Conservation (phyloP, 1,140 invertebrate genomes). For the Alviniconcha marisindica region DNA sequence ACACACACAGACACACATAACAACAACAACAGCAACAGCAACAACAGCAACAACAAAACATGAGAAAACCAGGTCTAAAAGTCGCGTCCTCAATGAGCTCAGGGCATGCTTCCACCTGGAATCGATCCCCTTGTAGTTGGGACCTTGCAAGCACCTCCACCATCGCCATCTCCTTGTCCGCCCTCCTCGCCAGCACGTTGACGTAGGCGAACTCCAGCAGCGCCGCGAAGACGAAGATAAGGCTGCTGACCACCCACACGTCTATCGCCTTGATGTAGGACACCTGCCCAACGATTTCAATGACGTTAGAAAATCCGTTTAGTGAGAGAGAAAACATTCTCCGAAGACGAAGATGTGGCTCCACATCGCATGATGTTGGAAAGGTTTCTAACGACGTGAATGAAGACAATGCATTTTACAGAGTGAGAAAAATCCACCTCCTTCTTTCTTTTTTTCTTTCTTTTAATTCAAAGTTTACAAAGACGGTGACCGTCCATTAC, state of each 20-base stretch:
- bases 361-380: too few relatives aligned
- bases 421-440: too few relatives aligned
- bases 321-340: too few relatives aligned
- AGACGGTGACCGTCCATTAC: too few relatives aligned
- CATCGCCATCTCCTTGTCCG: slow-evolving; percentile 40
- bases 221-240: slow-evolving; percentile 90
- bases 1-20: too few relatives aligned
- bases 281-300: slow-evolving; percentile 74
- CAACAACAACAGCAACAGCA: not conserved
- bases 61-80: too few relatives aligned
- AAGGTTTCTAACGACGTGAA: too few relatives aligned
- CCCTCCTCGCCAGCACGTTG: slow-evolving; percentile 57
- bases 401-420: too few relatives aligned
- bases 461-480: too few relatives aligned
- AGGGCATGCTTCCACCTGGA: not conserved
- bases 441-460: too few relatives aligned
- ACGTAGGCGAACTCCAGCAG: slow-evolving; percentile 91
- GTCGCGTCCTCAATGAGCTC: not conserved
- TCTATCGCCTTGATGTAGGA: slow-evolving; percentile 85
- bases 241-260: slow-evolving; percentile 91
- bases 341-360: too few relatives aligned
- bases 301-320: too few relatives aligned
- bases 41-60: not conserved
- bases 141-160: slow-evolving; percentile 23
- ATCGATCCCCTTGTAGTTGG: not conserved